phyloP scores from a whole-genome alignment of 2,797 vertebrate genomes.

The Gambelia wislizenii region DNA sequence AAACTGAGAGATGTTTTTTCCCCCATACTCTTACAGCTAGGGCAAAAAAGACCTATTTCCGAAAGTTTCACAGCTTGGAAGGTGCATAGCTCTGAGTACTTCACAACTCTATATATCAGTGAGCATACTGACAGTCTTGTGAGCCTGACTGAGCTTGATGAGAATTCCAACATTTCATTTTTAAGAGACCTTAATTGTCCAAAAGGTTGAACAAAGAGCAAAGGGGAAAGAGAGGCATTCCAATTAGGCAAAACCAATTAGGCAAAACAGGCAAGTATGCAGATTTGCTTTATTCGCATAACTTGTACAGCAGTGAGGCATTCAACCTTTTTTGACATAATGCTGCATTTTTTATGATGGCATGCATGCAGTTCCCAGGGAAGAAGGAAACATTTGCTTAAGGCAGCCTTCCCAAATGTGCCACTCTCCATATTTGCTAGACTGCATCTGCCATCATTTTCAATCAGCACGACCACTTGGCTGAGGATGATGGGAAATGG shows the following conservation, averaged over 20 bases:
- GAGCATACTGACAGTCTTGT: neutral
- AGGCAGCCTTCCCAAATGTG: neutral
- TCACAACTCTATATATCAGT: neutral
- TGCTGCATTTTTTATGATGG: neutral
- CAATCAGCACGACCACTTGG: neutral
- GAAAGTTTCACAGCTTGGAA: neutral
- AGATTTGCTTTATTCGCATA: neutral
- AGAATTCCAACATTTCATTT: neutral
- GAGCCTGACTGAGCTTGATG: neutral
- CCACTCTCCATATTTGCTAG: neutral
- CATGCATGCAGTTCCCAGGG: no score
- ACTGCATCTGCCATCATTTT: no score
- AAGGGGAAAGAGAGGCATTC: no score
- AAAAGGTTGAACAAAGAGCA: neutral
- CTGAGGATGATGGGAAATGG: neutral
- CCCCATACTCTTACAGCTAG: neutral
- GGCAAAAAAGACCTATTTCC: neutral
- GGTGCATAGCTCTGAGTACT: neutral
- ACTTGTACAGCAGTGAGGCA: neutral
- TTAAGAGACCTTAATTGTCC: neutral
- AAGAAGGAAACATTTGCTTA: neutral
- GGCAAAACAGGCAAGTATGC: neutral
- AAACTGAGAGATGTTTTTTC: no score
- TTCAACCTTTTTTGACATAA: neutral
- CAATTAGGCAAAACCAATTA: no score